phyloP scores from a whole-genome alignment of 1,140 invertebrate genomes.

The Lepidostoma basale region DNA sequence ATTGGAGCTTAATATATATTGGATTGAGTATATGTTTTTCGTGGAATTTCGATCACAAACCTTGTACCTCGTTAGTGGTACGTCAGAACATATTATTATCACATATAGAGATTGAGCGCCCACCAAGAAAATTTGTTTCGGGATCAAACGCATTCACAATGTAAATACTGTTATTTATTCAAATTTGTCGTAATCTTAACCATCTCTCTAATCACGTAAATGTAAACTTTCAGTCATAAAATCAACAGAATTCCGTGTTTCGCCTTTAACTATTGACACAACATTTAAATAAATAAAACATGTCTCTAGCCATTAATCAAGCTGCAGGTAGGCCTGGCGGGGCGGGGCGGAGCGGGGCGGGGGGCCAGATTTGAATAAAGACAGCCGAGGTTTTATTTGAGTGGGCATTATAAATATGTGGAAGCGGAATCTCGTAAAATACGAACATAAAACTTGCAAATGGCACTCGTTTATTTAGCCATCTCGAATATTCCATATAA shows the following conservation, averaged over 20 bases:
- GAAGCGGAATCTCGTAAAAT: slow-evolving; percentile 37
- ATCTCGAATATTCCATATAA: slow-evolving; percentile 25
- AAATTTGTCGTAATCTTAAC: neutral
- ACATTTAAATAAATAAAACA: slow-evolving; percentile 23
- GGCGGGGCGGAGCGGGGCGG: no score
- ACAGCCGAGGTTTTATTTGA: slow-evolving; percentile 15
- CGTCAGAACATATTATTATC: no score
- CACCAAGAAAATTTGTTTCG: no score
- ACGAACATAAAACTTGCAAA: slow-evolving; percentile 35
- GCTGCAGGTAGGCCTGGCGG: neutral
- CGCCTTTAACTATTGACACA: slow-evolving; percentile 20
- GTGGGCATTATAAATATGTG: slow-evolving; percentile 26
- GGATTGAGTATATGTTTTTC: no score
- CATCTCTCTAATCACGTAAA: slow-evolving; percentile 10
- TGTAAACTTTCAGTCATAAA: slow-evolving; percentile 22
- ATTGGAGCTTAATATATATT: no score
- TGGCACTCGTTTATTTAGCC: slow-evolving; percentile 26
- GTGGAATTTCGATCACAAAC: no score
- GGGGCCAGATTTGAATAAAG: slow-evolving; percentile 33
- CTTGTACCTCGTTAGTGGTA: no score
- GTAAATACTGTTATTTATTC: slow-evolving; percentile 3
- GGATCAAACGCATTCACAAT: neutral
- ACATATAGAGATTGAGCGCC: no score
- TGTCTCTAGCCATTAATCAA: slow-evolving; percentile 18
- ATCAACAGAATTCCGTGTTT: slow-evolving; percentile 23